Base-by-base conservation (phyloP, 2,113 vertebrate species). In the Ptychochromis oligacanthus region DNA sequence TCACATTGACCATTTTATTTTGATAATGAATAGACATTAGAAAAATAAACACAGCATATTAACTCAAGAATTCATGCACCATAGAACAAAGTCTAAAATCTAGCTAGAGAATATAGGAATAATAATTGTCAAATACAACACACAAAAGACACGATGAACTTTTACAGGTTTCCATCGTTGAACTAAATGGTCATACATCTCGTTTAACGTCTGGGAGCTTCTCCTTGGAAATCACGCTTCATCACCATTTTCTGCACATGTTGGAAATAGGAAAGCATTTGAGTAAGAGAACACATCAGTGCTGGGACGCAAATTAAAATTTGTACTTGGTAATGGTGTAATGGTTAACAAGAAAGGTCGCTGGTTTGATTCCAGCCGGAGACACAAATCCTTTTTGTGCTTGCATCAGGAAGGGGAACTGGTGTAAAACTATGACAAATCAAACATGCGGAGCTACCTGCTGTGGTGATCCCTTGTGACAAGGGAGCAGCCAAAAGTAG, bases 1-100 rank as follows among this genome's bases (percentile, higher is more conserved):
- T 67, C 24, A 77, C 61, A 26, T 36, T 59, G 5, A 74, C 11
- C 22, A 7, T 77, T 86, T 76, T 52, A 80, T 76, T 87, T 75
- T 40, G 65, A 2, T 15, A 17, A 36, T 36, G 15, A 52, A 52
- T 36, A 43, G 36, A 36, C 36, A n/a, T n/a, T 18, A 26, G 22
- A 49, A 34, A 46, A 54, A 46, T 4, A 31, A 12, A 64, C 20
- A 60, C 5, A 6, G 34, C 15, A 40, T 56, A 52, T 22, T 76
- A 28, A 74, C 8, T 20, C 46, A 2, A 70, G 24, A 28, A 52
- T 2, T 28, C 5, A 46, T 46, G 43, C 5, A 14, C 9, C 43
- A 12, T 49, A 49, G 65, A 70, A 31, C 17, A 20, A 15, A 57
- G 24, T 62, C 2, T 38, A 64, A 38, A 14, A 38, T 62, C 6